Evolutionary conservation across 2,888 invertebrate genomes (phyloP), one percentile per base, ranked within the genome.

Genomic region (Slavum lentiscoides): DNA sequence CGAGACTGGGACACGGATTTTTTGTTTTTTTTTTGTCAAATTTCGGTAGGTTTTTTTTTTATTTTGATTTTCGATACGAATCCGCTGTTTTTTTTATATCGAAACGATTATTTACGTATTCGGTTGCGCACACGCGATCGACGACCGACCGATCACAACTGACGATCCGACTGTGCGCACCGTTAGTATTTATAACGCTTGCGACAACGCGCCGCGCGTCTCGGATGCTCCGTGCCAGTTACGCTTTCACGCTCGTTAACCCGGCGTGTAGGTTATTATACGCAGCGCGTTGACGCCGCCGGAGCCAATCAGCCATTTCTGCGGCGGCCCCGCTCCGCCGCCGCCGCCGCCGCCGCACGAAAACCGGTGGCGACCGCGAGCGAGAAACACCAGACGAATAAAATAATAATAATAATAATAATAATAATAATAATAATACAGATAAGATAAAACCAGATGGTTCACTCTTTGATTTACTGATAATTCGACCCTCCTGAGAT

Each of bases 231-330:
- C 55, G 64, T 58, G 55, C 72, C 43, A 58, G 80, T 80, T 80
- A 80, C 80, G 80, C 80, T 80, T 80, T 80, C 80, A 80, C 70
- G 80, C 72, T 72, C 72, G 80, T 66, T 23, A 39, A 55, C 53
- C 11, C 74, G 49, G 74, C 70, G 70, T 55, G 30, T 30, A 30
- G 30, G 30, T 30, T 30, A 30, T 76, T 43, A 61, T 21, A 43
- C 74, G 19, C 43, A 19, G 70, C 19, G 55, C 64, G n/a, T 43
- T 43, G 30, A 30, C 30, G 30, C 69, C 21, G 49, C 49, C 30
- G 62, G 3, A 21, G 30, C 30, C 30, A 30, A 30, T 30, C 30
- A 30, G 30, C 30, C 30, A 30, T 30, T 30, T 30, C 30, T 30
- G 30, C 30, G 30, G 30, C 30, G 30, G 4, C 30, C 30, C 30